These are phyloP conservation scores for Mechanitis messenoides DNA, from an alignment of 2,888 invertebrate genomes.

Conservation along the genomic window DNA sequence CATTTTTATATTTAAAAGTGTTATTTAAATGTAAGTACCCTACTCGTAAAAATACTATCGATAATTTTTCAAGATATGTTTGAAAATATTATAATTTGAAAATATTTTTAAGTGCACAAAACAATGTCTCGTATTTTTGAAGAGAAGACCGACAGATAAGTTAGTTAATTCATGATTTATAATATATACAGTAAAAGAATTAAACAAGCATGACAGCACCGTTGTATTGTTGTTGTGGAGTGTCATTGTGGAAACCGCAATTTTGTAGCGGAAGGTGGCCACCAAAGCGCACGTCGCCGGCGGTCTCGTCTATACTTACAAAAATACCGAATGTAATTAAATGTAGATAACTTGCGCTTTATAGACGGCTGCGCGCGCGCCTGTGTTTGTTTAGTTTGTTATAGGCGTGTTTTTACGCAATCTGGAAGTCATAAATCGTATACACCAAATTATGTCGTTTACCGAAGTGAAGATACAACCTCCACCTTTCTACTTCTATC, in stretches of 20 bases:
- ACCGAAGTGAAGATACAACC: slow-evolving; percentile 49
- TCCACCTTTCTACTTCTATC: slow-evolving; percentile 38
- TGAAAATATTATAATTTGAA: too few species aligned
- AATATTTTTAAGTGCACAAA: too few species aligned
- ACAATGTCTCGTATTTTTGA: too few species aligned
- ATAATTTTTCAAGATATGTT: too few species aligned
- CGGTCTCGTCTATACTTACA: slow-evolving; percentile 71
- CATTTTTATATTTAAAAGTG: too few species aligned
- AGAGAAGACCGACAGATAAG: too few species aligned
- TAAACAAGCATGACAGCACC: too few species aligned
- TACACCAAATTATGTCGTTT: slow-evolving; percentile 75
- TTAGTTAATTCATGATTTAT: too few species aligned
- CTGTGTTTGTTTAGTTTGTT: slow-evolving; percentile 73
- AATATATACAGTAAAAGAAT: too few species aligned
- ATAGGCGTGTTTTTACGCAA: slow-evolving; percentile 76
- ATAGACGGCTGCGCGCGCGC: slow-evolving; percentile 71
- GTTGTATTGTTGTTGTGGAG: neutral
- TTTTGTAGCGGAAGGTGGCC: slow-evolving; percentile 41
- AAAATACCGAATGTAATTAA: slow-evolving; percentile 76
- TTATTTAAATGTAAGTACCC: too few species aligned
- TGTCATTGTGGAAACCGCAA: slow-evolving; percentile 18
- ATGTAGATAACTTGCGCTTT: slow-evolving; percentile 74
- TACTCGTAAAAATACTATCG: too few species aligned
- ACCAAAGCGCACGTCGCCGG: slow-evolving; percentile 61
- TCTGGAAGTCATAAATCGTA: slow-evolving; percentile 75